A percentile compares a stretch with the other conserved stretches of the same genome.
Conservation (phyloP, 2,797 vertebrate genomes). For the Gadopsis bispinosus region DNA sequence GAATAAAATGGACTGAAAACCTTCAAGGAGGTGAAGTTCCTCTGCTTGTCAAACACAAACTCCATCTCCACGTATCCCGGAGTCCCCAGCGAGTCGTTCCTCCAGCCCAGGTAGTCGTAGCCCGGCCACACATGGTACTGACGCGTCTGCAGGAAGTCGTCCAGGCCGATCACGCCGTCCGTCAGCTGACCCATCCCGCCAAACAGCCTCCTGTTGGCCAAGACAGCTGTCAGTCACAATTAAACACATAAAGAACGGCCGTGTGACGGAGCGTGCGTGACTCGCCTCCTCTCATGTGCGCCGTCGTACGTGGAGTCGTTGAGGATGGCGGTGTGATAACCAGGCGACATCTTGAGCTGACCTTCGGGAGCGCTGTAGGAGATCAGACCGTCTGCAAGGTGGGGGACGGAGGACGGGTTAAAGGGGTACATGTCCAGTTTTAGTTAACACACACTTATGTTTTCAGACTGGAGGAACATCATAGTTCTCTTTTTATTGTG, state of each 20-base stretch:
- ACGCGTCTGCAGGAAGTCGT: slow-evolving; percentile 84
- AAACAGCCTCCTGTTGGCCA: slow-evolving; percentile 81
- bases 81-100: slow-evolving; percentile 82
- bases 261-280: neutral
- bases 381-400: slow-evolving; percentile 86
- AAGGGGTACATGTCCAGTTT: neutral
- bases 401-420: neutral
- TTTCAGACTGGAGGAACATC: no score
- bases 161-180: slow-evolving; percentile 86
- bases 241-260: neutral
- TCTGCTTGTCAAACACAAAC: slow-evolving; percentile 87
- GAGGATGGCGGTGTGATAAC: slow-evolving; percentile 85
- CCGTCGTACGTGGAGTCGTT: slow-evolving; percentile 96
- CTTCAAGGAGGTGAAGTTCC: slow-evolving; percentile 92
- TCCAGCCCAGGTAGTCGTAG: slow-evolving; percentile 91
- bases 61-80: slow-evolving; percentile 86
- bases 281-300: slow-evolving; percentile 85
- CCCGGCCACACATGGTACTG: slow-evolving; percentile 87
- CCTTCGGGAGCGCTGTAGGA: slow-evolving; percentile 91
- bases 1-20: no score
- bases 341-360: slow-evolving; percentile 87
- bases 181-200: slow-evolving; percentile 89
- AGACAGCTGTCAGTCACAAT: slow-evolving; percentile 19
- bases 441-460: no score
- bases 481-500: no score